Evolutionary conservation across 1,140 invertebrate genomes (phyloP), one percentile per base, ranked within the genome.

Genomic region (Ctenoplectra terminalis): DNA sequence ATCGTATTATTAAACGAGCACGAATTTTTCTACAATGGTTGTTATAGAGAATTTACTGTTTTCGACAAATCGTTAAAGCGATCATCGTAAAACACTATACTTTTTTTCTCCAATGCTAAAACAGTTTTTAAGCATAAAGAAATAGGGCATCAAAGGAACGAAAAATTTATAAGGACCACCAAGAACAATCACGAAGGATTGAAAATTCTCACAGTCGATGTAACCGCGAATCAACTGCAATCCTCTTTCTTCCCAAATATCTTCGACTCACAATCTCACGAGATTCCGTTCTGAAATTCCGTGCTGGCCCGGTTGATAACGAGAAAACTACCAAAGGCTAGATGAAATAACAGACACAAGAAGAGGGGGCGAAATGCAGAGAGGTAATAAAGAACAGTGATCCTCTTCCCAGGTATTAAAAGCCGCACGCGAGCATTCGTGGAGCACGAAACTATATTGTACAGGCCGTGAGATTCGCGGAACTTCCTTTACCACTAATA

Each of bases 351-450:
- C 75, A 60, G 58, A 78, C 67, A 40, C 60, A 46, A 13, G 2
- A 37, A 58, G 58, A 56, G 60, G n/a, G 63, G 52, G 29, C 3
- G 52, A 63, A 78, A 71, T 67, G 43, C 52, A 72, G 40, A 56
- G 64, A 54, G 17, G 50, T 73, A 76, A 83, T 72, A 87, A 83
- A 80, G 75, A 79, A 63, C 56, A 73, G 70, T 71, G 81, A 83
- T 86, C 71, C 73, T 84, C 83, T 82, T 77, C 46, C 43, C 61
- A 52, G 52, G 56, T 82, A 85, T 85, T 85, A 83, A 82, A 86
- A 86, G 56, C 48, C 23, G 52, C 85, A 87, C 75, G 84, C 81
- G 75, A 87, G 37, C 60, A 66, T 66, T 73, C 50, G 29, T 56
- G 54, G 40, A 54, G 79, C 75, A 83, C 71, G 81, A 66, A 74